Conservation (phyloP, 30 jellyfish, hydroid and myxozoan genomes). For the Hydra vulgaris region DNA sequence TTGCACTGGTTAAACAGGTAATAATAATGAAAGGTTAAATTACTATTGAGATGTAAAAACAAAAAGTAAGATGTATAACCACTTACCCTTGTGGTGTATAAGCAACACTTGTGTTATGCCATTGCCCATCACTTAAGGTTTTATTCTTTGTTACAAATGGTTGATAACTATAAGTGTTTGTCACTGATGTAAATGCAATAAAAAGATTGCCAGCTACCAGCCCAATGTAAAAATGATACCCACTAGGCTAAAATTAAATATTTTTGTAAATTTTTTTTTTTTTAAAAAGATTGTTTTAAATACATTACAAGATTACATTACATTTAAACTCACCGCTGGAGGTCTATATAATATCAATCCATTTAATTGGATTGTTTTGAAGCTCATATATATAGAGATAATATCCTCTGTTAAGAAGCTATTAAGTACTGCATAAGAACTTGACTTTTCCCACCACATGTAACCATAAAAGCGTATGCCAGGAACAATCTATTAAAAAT, state of each 20-base stretch:
- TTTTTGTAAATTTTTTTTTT: neutral
- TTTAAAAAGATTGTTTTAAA: neutral
- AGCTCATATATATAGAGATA: conserved; percentile 47
- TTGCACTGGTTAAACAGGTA: no score
- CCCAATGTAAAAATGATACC: conserved; percentile 69
- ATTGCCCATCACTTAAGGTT: conserved; percentile 73
- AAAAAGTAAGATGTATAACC: no score
- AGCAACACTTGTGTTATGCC: conserved; percentile 71
- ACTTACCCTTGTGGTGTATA: conserved; percentile 49
- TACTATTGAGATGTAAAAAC: no score
- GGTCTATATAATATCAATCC: conserved; percentile 69
- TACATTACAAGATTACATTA: neutral
- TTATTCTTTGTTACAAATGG: conserved; percentile 66
- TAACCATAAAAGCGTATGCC: conserved; percentile 88
- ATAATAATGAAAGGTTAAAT: no score
- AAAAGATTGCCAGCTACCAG: conserved; percentile 70
- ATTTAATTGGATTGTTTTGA: conserved; percentile 66
- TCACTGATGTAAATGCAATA: conserved; percentile 34
- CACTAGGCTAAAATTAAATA: neutral
- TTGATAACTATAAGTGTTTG: conserved; percentile 33
- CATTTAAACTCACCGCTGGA: conserved; percentile 49
- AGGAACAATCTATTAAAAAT: conserved; percentile 46
- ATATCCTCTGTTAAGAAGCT: conserved; percentile 22
- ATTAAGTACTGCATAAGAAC: conserved; percentile 56
- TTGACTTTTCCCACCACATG: conserved; percentile 76